Evolutionary conservation across 2,113 vertebrate species (phyloP).

Genomic region (Ophthalmotilapia sp.): DNA sequence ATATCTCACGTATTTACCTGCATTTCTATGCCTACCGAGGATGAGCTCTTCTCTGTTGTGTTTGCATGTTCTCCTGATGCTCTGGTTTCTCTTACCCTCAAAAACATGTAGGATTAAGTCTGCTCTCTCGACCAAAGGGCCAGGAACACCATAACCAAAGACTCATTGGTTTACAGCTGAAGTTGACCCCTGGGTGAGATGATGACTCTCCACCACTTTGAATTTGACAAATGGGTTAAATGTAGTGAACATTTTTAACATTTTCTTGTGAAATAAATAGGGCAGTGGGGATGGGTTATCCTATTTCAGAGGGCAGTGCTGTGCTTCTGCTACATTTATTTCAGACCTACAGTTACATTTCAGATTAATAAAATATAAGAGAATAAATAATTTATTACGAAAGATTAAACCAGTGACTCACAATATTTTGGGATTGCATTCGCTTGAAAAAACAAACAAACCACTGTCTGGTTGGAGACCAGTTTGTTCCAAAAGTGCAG

Average conservation of each 20-base stretch:
- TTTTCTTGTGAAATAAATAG: neutral
- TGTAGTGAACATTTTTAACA: neutral
- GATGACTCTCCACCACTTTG: rapidly evolving
- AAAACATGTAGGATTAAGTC: neutral
- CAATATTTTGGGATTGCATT: neutral
- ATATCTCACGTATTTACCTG: neutral
- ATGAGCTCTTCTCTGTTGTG: neutral
- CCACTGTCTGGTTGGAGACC: neutral
- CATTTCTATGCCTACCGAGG: rapidly evolving
- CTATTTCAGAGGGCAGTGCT: neutral
- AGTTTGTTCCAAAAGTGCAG: neutral
- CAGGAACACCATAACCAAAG: neutral
- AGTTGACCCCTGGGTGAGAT: neutral
- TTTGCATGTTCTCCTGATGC: neutral
- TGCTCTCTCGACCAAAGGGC: rapidly evolving
- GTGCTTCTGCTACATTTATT: neutral
- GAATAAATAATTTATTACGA: neutral
- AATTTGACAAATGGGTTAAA: neutral
- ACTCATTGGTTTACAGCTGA: neutral
- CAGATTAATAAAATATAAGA: neutral
- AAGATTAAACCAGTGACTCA: neutral
- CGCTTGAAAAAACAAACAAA: neutral
- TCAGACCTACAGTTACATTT: neutral
- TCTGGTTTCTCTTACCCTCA: neutral
- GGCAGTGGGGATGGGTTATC: neutral